Evolutionary conservation across 2,113 vertebrate genomes (phyloP).

Genomic region (Sarotherodon lohbergeri): DNA sequence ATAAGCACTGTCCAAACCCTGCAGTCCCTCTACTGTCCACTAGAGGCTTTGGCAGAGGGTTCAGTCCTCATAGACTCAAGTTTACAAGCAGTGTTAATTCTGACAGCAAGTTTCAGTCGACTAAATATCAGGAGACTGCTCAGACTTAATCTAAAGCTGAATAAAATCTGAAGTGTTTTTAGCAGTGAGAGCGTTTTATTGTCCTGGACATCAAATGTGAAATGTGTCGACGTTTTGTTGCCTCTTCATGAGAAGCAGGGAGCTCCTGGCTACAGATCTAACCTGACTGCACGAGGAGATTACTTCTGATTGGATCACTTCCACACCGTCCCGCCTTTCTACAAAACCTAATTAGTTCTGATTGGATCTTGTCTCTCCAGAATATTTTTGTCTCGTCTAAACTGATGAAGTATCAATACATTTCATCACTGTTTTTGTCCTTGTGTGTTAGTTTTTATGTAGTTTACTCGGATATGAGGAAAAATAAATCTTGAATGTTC

Average conservation of each 20-base stretch:
- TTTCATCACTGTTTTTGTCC: neutral
- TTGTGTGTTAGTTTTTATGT: neutral
- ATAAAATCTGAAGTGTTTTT: neutral
- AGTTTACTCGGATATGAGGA: neutral
- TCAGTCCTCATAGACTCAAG: neutral
- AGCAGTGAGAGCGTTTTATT: neutral
- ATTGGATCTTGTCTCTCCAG: neutral
- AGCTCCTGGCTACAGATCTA: neutral
- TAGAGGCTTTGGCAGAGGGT: neutral
- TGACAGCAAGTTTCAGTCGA: neutral
- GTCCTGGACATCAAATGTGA: neutral
- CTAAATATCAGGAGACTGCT: neutral
- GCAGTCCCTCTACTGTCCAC: neutral
- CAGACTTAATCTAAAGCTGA: neutral
- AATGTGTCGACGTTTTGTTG: neutral
- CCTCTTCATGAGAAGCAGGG: neutral
- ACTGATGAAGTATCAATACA: neutral
- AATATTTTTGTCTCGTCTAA: neutral
- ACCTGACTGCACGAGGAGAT: neutral
- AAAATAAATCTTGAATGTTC: neutral
- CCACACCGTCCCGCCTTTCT: neutral
- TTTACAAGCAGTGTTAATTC: neutral
- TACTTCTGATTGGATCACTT: neutral
- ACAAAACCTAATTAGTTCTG: neutral
- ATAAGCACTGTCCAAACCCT: neutral